phyloP scores from a whole-genome alignment of 2,797 vertebrate species.

The Staurois parvus region DNA sequence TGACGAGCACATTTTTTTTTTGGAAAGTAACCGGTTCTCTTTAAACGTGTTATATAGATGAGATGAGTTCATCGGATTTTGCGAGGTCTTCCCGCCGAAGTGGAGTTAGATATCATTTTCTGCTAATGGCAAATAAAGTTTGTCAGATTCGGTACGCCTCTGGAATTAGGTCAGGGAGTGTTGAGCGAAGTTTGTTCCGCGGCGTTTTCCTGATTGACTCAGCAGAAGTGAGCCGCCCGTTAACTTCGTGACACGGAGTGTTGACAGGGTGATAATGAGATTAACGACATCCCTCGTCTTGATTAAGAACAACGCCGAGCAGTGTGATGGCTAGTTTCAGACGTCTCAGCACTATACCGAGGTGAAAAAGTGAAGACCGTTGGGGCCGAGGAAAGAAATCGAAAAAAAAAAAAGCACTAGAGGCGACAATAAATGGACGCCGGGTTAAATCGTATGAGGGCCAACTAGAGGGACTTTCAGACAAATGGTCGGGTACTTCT shows the following conservation, averaged over 20 bases:
- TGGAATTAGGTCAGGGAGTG: constrained; percentile 20
- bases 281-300: constrained; percentile 61
- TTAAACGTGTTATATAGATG: too few relatives aligned
- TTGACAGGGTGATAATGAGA: constrained; percentile 65
- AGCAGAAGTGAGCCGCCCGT: constrained; percentile 23
- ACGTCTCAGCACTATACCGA: constrained; percentile 56
- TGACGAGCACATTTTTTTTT: too few relatives aligned
- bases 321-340: constrained; percentile 56
- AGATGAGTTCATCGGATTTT: neutral
- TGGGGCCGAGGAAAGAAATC: neutral
- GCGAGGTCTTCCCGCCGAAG: neutral
- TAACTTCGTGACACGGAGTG: constrained; percentile 54
- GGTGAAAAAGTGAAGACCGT: constrained; percentile 13
- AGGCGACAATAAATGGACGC: constrained; percentile 1
- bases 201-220: constrained; percentile 64
- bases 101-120: neutral
- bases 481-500: too few relatives aligned
- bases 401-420: neutral
- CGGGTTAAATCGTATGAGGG: neutral
- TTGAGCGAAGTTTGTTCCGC: constrained; percentile 38
- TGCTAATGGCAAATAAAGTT: neutral
- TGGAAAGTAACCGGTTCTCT: too few relatives aligned
- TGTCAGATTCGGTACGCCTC: neutral
- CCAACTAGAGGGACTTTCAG: too few relatives aligned
- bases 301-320: constrained; percentile 62